phyloP scores from a whole-genome alignment of 30 jellyfish, hydroid and myxozoan species.

The Cassiopea andromeda region DNA sequence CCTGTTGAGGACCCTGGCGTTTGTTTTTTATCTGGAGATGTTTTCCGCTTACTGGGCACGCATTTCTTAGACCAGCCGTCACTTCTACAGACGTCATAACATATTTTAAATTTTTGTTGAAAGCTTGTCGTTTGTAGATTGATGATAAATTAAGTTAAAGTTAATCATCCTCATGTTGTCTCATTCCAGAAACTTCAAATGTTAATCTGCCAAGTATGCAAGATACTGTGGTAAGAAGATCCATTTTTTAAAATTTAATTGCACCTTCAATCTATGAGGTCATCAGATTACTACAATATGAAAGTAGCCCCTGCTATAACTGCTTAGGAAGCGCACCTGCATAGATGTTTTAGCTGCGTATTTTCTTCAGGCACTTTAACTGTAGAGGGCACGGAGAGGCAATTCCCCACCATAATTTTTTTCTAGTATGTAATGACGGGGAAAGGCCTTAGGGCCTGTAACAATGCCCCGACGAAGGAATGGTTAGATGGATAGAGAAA shows the following conservation, averaged over 20 bases:
- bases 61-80: background rate
- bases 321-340: too few species aligned
- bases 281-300: background rate
- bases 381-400: too few species aligned
- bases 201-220: conserved; percentile 13
- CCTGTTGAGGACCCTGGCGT: too few species aligned
- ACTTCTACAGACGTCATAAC: background rate
- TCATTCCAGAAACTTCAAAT: background rate
- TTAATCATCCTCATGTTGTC: background rate
- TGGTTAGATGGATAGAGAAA: too few species aligned
- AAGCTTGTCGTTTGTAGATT: background rate
- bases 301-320: too few species aligned
- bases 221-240: conserved; percentile 26
- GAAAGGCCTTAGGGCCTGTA: too few species aligned
- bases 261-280: background rate
- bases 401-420: too few species aligned
- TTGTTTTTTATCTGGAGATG: too few species aligned
- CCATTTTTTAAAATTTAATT: background rate
- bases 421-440: too few species aligned
- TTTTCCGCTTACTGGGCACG: background rate
- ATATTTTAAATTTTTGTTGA: background rate
- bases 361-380: too few species aligned
- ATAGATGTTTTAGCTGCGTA: too few species aligned
- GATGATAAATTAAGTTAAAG: background rate
- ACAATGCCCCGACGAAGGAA: too few species aligned